A percentile compares a stretch with the other conserved stretches of the same genome.
Evolutionary conservation across 30 jellyfish, hydroid and myxozoan genomes (phyloP).

Genomic region (Phacellophora camtschatica): DNA sequence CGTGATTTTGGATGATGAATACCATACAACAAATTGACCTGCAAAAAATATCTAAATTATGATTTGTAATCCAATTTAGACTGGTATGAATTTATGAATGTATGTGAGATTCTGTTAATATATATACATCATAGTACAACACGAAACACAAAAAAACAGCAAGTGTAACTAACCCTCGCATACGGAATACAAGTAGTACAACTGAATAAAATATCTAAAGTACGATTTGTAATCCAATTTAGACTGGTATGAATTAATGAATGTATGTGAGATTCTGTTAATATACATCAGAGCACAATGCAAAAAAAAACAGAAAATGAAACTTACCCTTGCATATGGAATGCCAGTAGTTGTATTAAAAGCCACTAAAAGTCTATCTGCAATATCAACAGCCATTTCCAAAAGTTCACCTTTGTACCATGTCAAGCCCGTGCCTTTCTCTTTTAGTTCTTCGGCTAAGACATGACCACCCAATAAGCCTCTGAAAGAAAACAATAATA

Average conservation of each 20-base stretch:
- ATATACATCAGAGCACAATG: no score
- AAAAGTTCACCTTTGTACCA: conserved; percentile 91
- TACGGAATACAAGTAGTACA: conserved; percentile 62
- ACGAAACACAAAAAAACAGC: no score
- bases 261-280: no score
- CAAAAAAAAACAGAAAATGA: no score
- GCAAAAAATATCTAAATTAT: background rate
- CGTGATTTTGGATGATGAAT: conserved; percentile 85
- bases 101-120: no score
- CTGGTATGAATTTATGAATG: background rate
- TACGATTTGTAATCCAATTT: background rate
- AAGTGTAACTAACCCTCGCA: no score
- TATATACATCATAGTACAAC: no score
- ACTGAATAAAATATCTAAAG: conserved; percentile 16
- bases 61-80: background rate
- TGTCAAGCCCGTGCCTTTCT: conserved; percentile 58
- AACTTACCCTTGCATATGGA: conserved; percentile 93
- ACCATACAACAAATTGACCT: conserved; percentile 89
- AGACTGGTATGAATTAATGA: background rate
- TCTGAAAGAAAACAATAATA: conserved; percentile 10
- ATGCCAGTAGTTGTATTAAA: conserved; percentile 93
- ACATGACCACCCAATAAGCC: conserved; percentile 95
- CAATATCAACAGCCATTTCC: conserved; percentile 84
- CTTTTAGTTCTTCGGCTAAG: conserved; percentile 59
- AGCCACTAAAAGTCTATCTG: conserved; percentile 83